Evolutionary conservation across 2,888 invertebrate genomes (phyloP).

Genomic region (Azorinus chamasolen): DNA sequence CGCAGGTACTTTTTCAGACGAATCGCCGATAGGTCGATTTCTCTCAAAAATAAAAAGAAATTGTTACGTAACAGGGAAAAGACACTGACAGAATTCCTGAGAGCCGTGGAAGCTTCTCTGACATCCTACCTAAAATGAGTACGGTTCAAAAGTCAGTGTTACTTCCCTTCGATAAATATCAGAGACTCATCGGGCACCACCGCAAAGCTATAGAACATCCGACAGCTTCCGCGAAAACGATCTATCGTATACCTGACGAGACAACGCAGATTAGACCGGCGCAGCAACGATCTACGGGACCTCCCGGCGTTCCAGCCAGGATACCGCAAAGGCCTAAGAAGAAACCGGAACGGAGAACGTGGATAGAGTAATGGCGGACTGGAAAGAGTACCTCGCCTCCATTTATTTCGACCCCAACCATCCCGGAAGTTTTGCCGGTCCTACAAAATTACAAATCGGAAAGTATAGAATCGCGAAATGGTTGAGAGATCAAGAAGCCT

Average conservation of each 20-base stretch:
- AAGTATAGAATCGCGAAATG: conserved; percentile 12
- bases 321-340: not conserved
- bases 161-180: conserved; percentile 6
- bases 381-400: conserved; percentile 29
- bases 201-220: not conserved
- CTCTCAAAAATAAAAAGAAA: not conserved
- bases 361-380: conserved; percentile 20
- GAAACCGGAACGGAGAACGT: not conserved
- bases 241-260: too few species aligned
- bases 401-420: conserved; percentile 27
- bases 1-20: conserved; percentile 5
- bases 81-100: not conserved
- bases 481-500: conserved; percentile 19
- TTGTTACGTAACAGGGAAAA: not conserved
- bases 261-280: too few species aligned
- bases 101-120: not conserved
- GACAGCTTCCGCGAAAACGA: not conserved
- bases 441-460: conserved; percentile 22
- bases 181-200: not conserved
- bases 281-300: not conserved
- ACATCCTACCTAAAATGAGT: conserved; percentile 10
- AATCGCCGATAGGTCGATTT: not conserved
- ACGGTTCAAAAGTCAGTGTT: conserved; percentile 5
- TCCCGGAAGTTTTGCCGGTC: conserved; percentile 25
- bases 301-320: conserved; percentile 1